These are phyloP conservation scores for Ridgeia piscesae DNA, from an alignment of 1,140 invertebrate genomes.

Conservation along the genomic window DNA sequence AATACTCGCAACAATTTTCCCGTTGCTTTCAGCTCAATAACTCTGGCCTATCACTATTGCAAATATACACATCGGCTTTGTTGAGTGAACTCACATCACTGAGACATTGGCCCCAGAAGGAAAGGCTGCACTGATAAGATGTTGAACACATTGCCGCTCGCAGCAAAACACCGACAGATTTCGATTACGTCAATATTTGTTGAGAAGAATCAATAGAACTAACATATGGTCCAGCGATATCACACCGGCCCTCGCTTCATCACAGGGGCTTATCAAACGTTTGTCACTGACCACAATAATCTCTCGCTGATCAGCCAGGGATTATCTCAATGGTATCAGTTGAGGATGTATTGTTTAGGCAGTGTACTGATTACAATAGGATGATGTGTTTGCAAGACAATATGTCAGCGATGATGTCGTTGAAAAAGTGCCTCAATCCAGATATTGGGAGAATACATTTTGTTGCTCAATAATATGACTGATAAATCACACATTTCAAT, in stretches of 20 bases:
- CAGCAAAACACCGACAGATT: background rate
- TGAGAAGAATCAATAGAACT: slow-evolving; percentile 6
- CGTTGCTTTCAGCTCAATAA: background rate
- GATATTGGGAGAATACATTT: background rate
- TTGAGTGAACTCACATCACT: background rate
- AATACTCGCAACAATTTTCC: background rate
- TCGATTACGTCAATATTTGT: background rate
- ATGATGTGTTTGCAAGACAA: background rate
- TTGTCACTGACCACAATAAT: background rate
- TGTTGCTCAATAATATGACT: background rate
- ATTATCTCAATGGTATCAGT: background rate
- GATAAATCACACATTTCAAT: too few relatives aligned
- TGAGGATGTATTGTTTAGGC: background rate
- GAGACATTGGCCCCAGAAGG: background rate
- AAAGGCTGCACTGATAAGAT: background rate
- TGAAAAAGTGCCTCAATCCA: background rate
- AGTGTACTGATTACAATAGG: background rate
- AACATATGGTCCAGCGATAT: background rate
- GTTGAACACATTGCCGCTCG: background rate
- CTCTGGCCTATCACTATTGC: background rate
- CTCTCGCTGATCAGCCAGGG: background rate
- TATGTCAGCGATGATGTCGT: background rate
- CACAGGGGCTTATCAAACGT: background rate
- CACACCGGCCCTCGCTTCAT: background rate
- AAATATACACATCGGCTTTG: background rate